Evolutionary conservation across 92 coral and sea anemone species (phyloP).

Genomic region (Porites lobata): DNA sequence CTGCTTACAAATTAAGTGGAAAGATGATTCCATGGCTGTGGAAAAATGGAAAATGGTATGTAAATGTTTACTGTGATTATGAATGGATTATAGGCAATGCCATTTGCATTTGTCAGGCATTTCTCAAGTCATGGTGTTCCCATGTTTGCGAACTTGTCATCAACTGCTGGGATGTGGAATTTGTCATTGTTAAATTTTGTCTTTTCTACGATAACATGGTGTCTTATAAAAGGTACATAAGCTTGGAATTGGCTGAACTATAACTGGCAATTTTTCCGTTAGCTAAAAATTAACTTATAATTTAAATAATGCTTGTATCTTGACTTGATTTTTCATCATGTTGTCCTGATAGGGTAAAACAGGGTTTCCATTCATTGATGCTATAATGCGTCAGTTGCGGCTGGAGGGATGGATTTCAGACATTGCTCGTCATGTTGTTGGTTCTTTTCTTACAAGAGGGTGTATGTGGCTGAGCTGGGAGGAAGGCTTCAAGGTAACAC

Average conservation of each 20-base stretch:
- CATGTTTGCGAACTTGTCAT: too few species aligned
- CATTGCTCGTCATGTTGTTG: slow-evolving; percentile 85
- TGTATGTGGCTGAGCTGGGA: slow-evolving; percentile 97
- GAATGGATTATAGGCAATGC: background rate
- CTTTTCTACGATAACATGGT: too few species aligned
- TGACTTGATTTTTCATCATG: background rate
- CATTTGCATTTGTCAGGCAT: background rate
- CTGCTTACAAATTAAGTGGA: slow-evolving; percentile 86
- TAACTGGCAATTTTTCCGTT: too few species aligned
- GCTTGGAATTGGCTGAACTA: too few species aligned
- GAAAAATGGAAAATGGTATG: slow-evolving; percentile 81
- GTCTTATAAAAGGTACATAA: too few species aligned
- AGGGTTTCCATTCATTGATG: slow-evolving; percentile 97
- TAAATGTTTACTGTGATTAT: background rate
- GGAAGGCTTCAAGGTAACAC: slow-evolving; percentile 88
- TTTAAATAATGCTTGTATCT: background rate
- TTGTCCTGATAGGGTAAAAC: slow-evolving; percentile 71
- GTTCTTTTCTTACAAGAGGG: slow-evolving; percentile 90
- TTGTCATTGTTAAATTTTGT: too few species aligned
- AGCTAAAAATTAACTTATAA: too few species aligned
- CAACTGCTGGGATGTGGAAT: too few species aligned
- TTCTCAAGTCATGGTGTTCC: too few species aligned
- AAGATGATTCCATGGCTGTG: slow-evolving; percentile 61
- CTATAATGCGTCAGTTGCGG: slow-evolving; percentile 85
- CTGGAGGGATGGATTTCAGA: slow-evolving; percentile 93